A percentile compares a stretch with the other conserved stretches of the same genome.
Conservation (phyloP, 2,113 vertebrate genomes). For the Callopanchax toddi region DNA sequence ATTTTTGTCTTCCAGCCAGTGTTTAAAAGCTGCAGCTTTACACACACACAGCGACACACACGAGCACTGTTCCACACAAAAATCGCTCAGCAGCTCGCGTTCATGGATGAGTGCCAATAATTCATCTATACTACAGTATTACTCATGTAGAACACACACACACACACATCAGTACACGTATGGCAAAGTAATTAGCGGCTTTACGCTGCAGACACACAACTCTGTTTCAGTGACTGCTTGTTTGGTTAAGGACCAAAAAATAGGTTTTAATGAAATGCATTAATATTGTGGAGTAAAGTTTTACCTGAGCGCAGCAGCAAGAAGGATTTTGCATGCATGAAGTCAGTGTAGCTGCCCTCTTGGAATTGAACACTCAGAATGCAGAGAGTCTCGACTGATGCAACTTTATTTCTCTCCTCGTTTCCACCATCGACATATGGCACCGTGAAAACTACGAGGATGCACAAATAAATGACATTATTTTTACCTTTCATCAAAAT, state of each 20-base stretch:
- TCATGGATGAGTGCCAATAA: slow-evolving; percentile 66
- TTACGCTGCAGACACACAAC: slow-evolving; percentile 47
- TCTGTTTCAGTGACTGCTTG: slow-evolving; percentile 33
- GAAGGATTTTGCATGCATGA: too few species aligned
- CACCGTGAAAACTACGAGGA: too few species aligned
- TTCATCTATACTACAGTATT: slow-evolving; percentile 68
- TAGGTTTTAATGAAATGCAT: slow-evolving; percentile 42
- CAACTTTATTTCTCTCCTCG: too few species aligned
- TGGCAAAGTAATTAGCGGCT: slow-evolving; percentile 62
- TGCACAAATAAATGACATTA: too few species aligned
- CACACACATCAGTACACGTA: slow-evolving; percentile 36
- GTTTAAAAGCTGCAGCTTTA: slow-evolving; percentile 50
- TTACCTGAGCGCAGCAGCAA: neutral
- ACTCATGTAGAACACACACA: slow-evolving; percentile 56
- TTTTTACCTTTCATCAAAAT: too few species aligned
- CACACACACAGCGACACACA: slow-evolving; percentile 18
- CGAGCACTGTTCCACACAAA: slow-evolving; percentile 11
- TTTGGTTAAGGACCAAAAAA: slow-evolving; percentile 49
- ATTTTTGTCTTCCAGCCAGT: slow-evolving; percentile 65
- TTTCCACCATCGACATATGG: too few species aligned
- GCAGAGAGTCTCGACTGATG: too few species aligned
- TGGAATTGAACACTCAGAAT: too few species aligned
- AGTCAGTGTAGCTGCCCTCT: too few species aligned
- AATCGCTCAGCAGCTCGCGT: slow-evolving; percentile 37
- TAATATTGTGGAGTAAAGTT: slow-evolving; percentile 25